Evolutionary conservation across 2,797 vertebrate species (phyloP).

Genomic region (Schizothorax lantsangensis): DNA sequence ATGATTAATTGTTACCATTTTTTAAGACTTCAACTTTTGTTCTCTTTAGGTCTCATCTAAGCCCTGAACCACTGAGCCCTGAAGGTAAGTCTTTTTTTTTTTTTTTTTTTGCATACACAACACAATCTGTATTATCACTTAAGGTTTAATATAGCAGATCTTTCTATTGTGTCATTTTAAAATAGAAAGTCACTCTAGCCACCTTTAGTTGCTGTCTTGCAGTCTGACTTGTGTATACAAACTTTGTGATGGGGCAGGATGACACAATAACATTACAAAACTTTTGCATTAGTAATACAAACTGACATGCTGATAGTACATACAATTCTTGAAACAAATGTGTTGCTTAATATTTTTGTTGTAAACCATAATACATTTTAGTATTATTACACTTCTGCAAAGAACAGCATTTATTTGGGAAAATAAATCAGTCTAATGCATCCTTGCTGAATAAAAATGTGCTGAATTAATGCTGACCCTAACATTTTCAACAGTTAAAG

Average conservation of each 20-base stretch:
- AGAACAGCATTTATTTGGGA: background rate
- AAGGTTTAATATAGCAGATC: background rate
- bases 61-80: slow-evolving; percentile 37
- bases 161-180: background rate
- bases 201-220: background rate
- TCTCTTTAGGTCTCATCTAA: slow-evolving; percentile 47
- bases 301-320: slow-evolving; percentile 23
- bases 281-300: slow-evolving; percentile 41
- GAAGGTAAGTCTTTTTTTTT: slow-evolving; percentile 49
- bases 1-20: background rate
- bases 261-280: slow-evolving; percentile 25
- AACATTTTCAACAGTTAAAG: background rate
- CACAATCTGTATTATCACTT: background rate
- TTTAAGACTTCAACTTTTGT: slow-evolving; percentile 33
- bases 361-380: background rate
- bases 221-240: background rate
- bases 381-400: background rate
- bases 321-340: background rate
- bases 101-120: background rate
- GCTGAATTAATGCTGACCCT: background rate
- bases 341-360: background rate
- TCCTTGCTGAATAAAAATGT: background rate
- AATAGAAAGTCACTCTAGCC: background rate
- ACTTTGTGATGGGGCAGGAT: background rate
- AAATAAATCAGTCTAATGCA: background rate